Evolutionary conservation across 2,888 invertebrate species (phyloP), one percentile per base, ranked within the genome.

Genomic region (Andrena chrysosceles): DNA sequence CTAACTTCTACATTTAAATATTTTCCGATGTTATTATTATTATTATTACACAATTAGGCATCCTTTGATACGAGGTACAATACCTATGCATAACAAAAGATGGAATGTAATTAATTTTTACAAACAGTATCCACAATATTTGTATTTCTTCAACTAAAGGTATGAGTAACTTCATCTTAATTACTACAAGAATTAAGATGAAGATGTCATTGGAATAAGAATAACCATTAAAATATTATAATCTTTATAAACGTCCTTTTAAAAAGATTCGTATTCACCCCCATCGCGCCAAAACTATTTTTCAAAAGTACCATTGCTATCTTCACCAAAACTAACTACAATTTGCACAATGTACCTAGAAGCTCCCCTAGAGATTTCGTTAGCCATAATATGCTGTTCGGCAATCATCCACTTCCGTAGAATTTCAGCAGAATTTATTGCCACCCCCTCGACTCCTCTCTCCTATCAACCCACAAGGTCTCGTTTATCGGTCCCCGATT

Each of bases 371-470:
- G 26, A 54, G 35, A 31, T 48, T 23, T 48, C 33, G 6, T 35
- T 8, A 26, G 2, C 35, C 35, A 35, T 42, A 42, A 42, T 23
- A 35, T 2, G 35, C 60, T 35, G 16, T 13, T 48, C 29, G 52
- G 33, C 33, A 35, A 20, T 26, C 49, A 13, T 76, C 23, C 62
- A 54, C 42, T 54, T 62, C 10, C 20, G 13, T 2, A 29, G 13
- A 20, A 60, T 52, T 42, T 42, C 52, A 3, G 23, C 6, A 20
- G 20, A 77, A 59, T 77, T 77, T 59, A 73, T 66, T 56, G 10
- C 8, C 13, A 10, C 1, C 35, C 23, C 6, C n/a, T 33, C 49
- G 33, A 54, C 16, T 16, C 26, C 10, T 20, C 56, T 10, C 23
- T 26, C 13, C 10, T 23, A 23, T 56, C 6, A 10, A 33, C 33